These are phyloP conservation scores for Helleia helle DNA, from an alignment of 2,888 invertebrate genomes.

Conservation along the genomic window DNA sequence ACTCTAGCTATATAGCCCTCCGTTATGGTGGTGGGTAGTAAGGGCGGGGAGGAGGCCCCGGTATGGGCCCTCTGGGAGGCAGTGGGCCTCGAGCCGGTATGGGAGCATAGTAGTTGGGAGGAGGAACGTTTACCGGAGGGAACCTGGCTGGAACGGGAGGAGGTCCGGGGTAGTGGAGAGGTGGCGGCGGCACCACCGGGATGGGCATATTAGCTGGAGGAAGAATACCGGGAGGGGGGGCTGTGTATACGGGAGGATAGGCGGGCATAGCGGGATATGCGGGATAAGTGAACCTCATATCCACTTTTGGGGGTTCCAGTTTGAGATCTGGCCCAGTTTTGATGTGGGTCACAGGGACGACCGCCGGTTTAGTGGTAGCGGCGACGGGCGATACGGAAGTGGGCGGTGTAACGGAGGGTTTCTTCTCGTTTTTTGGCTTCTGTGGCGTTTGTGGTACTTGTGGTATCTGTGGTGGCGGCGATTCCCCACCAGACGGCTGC, in stretches of 20 bases:
- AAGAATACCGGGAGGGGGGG: constrained; percentile 46
- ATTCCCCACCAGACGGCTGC: constrained; percentile 75
- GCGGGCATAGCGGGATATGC: constrained; percentile 46
- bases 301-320: constrained; percentile 44
- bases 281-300: constrained; percentile 44
- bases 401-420: constrained; percentile 64
- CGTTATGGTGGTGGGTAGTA: constrained; percentile 61
- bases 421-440: constrained; percentile 71
- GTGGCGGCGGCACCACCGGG: constrained; percentile 29
- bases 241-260: constrained; percentile 57
- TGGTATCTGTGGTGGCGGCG: constrained; percentile 76
- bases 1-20: constrained; percentile 24
- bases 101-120: constrained; percentile 50
- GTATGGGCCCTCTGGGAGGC: constrained; percentile 32
- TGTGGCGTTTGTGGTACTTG: constrained; percentile 54
- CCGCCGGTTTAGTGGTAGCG: constrained; percentile 27
- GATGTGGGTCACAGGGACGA: constrained; percentile 43
- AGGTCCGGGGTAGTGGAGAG: constrained; percentile 56
- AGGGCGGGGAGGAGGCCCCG: constrained; percentile 48
- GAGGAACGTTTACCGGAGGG: constrained; percentile 52
- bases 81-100: constrained; percentile 37
- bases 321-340: constrained; percentile 55
- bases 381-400: constrained; percentile 63
- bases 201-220: constrained; percentile 32
- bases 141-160: constrained; percentile 48